phyloP scores from a whole-genome alignment of 1,140 invertebrate genomes.

The Procambarus clarkii region DNA sequence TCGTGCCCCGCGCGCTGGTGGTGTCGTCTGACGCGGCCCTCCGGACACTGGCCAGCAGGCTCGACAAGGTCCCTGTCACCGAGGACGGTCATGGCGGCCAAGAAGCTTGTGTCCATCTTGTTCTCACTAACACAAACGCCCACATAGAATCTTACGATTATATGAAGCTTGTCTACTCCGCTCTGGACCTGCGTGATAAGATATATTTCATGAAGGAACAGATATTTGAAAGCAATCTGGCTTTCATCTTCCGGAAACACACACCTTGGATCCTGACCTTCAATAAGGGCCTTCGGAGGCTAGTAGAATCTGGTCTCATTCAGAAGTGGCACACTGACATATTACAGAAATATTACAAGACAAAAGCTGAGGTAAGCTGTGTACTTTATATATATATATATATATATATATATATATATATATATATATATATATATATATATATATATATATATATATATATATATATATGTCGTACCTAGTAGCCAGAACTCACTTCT shows the following conservation, averaged over 20 bases:
- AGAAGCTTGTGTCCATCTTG: conserved; percentile 21
- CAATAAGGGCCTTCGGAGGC: not conserved
- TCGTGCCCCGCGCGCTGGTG: conserved; percentile 42
- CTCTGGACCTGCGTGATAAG: conserved; percentile 5
- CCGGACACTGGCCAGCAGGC: not conserved
- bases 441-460: not conserved
- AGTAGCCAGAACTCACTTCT: no score
- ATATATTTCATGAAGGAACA: conserved; percentile 9
- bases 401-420: conserved; percentile 23
- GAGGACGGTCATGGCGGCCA: conserved; percentile 13
- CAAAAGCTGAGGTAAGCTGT: not conserved
- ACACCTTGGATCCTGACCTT: conserved; percentile 15
- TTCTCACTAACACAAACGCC: not conserved
- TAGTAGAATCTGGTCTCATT: conserved; percentile 22
- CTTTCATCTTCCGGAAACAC: conserved; percentile 49
- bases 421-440: not conserved
- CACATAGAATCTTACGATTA: conserved; percentile 40
- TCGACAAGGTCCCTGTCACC: conserved; percentile 11
- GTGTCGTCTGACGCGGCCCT: not conserved
- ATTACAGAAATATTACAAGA: not conserved
- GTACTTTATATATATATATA: conserved; percentile 1
- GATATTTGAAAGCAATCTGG: conserved; percentile 39
- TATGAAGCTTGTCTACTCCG: conserved; percentile 21
- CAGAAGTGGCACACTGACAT: conserved; percentile 28
- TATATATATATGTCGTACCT: conserved; percentile 1